These are phyloP conservation scores for Euproctis similis DNA, from an alignment of 2,888 invertebrate species.

Conservation along the genomic window DNA sequence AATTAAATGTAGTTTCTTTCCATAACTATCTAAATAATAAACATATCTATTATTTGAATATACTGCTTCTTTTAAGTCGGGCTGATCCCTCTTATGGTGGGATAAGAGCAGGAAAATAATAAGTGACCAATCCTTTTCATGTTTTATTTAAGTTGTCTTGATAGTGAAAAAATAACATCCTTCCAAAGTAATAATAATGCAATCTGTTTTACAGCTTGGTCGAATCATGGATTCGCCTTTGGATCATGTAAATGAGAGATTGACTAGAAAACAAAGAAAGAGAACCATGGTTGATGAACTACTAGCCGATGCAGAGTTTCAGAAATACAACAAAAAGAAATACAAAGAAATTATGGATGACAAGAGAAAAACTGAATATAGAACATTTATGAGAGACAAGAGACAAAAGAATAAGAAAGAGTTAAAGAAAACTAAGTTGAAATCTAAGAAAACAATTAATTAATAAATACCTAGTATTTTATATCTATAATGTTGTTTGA, in stretches of 20 bases:
- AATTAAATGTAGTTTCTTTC: too few relatives aligned
- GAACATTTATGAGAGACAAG: conserved; percentile 84
- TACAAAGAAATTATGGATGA: conserved; percentile 85
- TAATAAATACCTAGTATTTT: not conserved
- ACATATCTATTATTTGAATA: too few relatives aligned
- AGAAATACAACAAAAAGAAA: conserved; percentile 86
- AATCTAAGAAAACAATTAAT: conserved; percentile 33
- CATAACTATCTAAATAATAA: too few relatives aligned
- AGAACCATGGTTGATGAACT: conserved; percentile 95
- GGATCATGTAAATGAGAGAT: conserved; percentile 89
- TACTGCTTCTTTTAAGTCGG: too few relatives aligned
- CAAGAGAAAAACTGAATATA: conserved; percentile 80
- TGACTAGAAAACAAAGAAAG: conserved; percentile 91
- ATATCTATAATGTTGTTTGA: not conserved
- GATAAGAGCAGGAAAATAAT: too few relatives aligned
- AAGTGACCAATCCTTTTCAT: too few relatives aligned
- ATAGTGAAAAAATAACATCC: too few relatives aligned
- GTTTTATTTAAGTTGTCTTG: too few relatives aligned
- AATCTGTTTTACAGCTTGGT: conserved; percentile 75
- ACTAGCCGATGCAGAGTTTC: conserved; percentile 90
- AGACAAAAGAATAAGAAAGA: conserved; percentile 79
- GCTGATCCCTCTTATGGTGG: too few relatives aligned
- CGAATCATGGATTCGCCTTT: conserved; percentile 88
- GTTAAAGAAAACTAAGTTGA: conserved; percentile 53
- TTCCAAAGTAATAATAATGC: too few relatives aligned